Evolutionary conservation across 2,113 vertebrate genomes (phyloP).

Genomic region (Phocoena phocoena): DNA sequence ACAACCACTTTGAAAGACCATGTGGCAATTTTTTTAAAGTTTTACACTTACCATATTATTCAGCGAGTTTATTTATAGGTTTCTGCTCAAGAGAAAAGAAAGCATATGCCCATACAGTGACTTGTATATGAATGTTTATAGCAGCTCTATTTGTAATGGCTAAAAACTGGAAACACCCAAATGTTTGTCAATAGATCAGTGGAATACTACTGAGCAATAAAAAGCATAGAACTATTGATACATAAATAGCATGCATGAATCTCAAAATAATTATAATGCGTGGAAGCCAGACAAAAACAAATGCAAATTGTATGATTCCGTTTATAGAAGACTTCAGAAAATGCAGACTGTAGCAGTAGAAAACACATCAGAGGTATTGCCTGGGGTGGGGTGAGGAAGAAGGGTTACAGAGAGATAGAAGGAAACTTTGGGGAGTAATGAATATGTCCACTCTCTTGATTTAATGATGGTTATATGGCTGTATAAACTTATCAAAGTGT

Average conservation of each 20-base stretch:
- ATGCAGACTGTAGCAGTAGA: neutral
- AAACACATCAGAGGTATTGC: neutral
- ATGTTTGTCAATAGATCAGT: neutral
- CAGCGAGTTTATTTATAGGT: neutral
- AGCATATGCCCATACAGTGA: neutral
- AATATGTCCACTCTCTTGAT: neutral
- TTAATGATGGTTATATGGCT: neutral
- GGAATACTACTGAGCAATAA: neutral
- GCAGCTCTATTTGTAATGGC: neutral
- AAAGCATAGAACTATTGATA: neutral
- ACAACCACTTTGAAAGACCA: neutral
- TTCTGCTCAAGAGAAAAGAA: neutral
- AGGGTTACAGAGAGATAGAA: neutral
- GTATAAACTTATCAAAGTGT: neutral
- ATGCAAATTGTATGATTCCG: neutral
- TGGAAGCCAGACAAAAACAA: neutral
- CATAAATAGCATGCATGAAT: neutral
- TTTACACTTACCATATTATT: neutral
- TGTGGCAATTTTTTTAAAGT: neutral
- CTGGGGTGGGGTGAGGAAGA: neutral
- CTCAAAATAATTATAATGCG: neutral
- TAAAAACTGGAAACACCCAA: constrained; percentile 4
- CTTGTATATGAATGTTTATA: neutral
- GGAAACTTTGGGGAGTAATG: neutral
- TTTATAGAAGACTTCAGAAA: neutral